phyloP scores from a whole-genome alignment of 2,113 vertebrate species.

The Ailurus styani region DNA sequence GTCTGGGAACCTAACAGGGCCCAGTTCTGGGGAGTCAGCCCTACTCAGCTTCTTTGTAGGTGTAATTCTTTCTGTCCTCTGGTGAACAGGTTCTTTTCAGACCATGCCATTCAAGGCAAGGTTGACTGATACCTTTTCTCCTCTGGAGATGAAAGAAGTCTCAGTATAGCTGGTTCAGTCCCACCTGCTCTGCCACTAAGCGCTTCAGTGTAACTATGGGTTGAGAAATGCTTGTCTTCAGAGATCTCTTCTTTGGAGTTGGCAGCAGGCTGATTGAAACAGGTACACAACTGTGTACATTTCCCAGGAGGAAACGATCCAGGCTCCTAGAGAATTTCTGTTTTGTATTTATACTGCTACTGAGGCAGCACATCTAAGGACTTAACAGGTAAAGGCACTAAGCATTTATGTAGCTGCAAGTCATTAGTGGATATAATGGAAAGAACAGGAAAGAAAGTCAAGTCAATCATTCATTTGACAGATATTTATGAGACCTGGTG shows the following conservation, averaged over 20 bases:
- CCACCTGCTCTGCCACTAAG: not conserved
- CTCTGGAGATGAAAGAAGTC: not conserved
- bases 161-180: not conserved
- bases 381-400: not conserved
- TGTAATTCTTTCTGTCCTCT: not conserved
- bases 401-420: not conserved
- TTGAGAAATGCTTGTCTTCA: not conserved
- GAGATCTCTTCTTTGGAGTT: not conserved
- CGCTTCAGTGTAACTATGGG: not conserved
- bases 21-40: not conserved
- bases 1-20: not conserved
- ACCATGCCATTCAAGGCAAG: not conserved
- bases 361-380: not conserved
- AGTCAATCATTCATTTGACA: not conserved
- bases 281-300: not conserved
- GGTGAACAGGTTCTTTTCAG: not conserved
- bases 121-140: not conserved
- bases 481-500: not conserved
- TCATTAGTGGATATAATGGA: not conserved
- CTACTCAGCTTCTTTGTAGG: not conserved
- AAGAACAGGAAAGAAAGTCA: not conserved
- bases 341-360: not conserved
- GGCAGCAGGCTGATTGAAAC: not conserved
- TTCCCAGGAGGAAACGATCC: not conserved
- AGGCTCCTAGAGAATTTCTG: not conserved